Conservation (phyloP, 2,113 vertebrate genomes). For the Polypterus senegalus region DNA sequence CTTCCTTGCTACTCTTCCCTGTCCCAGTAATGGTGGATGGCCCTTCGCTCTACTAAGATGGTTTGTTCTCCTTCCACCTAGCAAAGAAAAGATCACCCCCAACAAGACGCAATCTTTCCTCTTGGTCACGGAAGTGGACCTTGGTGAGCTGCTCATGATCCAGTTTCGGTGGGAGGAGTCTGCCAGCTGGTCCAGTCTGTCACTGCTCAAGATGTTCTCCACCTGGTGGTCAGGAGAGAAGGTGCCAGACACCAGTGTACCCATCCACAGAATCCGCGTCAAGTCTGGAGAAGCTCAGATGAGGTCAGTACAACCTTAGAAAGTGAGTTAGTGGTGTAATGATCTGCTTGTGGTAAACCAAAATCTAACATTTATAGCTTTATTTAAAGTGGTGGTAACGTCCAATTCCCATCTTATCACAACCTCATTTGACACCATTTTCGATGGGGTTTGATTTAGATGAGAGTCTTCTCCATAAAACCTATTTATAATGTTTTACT, state of each 20-base stretch:
- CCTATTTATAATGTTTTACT: too few species aligned
- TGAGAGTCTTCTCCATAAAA: too few species aligned
- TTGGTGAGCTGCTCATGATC: conserved; percentile 51
- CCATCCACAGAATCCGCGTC: conserved; percentile 47
- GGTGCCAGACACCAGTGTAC: conserved; percentile 12
- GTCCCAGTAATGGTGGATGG: too few species aligned
- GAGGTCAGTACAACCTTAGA: conserved; percentile 31
- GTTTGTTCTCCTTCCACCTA: conserved; percentile 13
- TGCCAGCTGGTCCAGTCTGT: conserved; percentile 36
- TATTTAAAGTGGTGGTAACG: too few species aligned
- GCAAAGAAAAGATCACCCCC: conserved; percentile 39
- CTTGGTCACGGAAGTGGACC: conserved; percentile 48
- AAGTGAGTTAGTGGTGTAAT: too few species aligned
- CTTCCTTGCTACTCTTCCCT: too few species aligned
- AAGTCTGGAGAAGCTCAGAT: conserved; percentile 52
- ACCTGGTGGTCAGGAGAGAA: conserved; percentile 46
- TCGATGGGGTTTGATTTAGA: too few species aligned
- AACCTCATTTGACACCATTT: too few species aligned
- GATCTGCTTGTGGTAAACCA: too few species aligned
- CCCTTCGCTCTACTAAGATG: too few species aligned
- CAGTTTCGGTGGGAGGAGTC: conserved; percentile 47
- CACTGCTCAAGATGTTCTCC: conserved; percentile 37
- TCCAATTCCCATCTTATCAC: too few species aligned
- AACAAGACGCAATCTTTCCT: conserved; percentile 53
- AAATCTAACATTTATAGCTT: too few species aligned